Base-by-base conservation (phyloP, 2,113 vertebrate genomes). In the Gobiocypris rarus region DNA sequence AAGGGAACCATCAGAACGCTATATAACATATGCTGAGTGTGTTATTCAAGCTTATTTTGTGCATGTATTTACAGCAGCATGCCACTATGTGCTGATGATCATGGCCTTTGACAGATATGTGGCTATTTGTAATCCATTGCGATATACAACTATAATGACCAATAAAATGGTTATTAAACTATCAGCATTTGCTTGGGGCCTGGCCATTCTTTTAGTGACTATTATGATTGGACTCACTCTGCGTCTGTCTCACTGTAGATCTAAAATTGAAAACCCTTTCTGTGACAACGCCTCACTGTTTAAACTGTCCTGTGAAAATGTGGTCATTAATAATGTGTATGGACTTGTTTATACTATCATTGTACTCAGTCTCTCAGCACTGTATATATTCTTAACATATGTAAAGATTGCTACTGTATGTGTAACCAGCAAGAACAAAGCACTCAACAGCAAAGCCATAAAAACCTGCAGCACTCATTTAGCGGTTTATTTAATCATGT, bases 21-120 rank as follows among this genome's bases (percentile, higher is more conserved):
- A 52, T 38, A 91, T 93, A 1, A 26, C 15, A 0, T 91, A 91
- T 56, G 9, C 19, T 0, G 75, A 84, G 26, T 93, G 92, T n/a
- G 90, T 13, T 0, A 1, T 87, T 22, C 93, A 93, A 71, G 92
- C 91, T 1, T 93, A 92, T 31, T 90, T 79, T 5, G 77, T 50
- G 10, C 93, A 94, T 24, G 3, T 91, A 7, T 75, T 87, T 24
- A 11, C 1, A 0, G 14, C 75, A 22, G 6, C 71, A 0, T 65
- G 75, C 2, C 89, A 91, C 73, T 87, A 89, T 0, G 85, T 93
- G 5, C 87, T 94, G 5, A 92, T 92, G n/a, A 88, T 90, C 67
- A 93, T 93, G 93, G 91, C 93, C 0, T 93, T 89, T 4, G 92
- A 93, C 26, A 85, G 92, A 10, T 93, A 93, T 28, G 56, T 93